Conservation (phyloP, 2,888 invertebrate genomes). For the Tenthredo livida region DNA sequence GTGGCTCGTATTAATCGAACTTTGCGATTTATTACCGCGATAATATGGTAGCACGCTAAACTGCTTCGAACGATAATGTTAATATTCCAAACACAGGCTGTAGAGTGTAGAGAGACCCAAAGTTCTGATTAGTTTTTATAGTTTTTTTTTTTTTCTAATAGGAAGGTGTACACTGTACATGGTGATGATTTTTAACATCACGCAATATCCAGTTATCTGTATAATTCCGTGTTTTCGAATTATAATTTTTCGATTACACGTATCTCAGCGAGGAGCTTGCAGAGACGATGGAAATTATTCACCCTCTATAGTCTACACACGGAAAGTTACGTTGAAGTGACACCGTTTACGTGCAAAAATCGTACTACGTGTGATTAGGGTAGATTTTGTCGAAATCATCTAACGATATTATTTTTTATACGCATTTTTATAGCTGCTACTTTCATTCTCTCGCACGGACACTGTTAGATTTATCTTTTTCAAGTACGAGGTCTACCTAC, state of each 20-base stretch:
- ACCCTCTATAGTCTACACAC: background rate
- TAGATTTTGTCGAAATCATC: background rate
- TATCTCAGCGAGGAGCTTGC: background rate
- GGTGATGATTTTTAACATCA: background rate
- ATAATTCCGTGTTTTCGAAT: background rate
- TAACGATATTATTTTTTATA: background rate
- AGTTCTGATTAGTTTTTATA: background rate
- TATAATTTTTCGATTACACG: background rate
- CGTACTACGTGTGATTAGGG: background rate
- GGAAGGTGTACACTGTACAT: too few species aligned
- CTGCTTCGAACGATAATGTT: background rate
- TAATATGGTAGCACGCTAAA: background rate
- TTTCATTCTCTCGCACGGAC: background rate
- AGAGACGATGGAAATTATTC: background rate
- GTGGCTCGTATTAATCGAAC: conserved; percentile 9
- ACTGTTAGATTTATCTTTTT: background rate
- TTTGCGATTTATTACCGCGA: conserved; percentile 5
- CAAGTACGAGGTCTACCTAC: background rate
- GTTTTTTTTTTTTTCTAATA: background rate
- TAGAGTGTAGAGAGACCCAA: background rate
- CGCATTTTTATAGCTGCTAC: background rate
- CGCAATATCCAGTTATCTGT: background rate
- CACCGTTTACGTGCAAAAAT: conserved; percentile 8
- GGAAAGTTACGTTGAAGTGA: background rate
- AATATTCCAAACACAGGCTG: background rate